Percentiles rank a stretch among this genome's conserved stretches.
Evolutionary conservation across 2,797 vertebrate species (phyloP).

Genomic region (Pelochelys cantorii): DNA sequence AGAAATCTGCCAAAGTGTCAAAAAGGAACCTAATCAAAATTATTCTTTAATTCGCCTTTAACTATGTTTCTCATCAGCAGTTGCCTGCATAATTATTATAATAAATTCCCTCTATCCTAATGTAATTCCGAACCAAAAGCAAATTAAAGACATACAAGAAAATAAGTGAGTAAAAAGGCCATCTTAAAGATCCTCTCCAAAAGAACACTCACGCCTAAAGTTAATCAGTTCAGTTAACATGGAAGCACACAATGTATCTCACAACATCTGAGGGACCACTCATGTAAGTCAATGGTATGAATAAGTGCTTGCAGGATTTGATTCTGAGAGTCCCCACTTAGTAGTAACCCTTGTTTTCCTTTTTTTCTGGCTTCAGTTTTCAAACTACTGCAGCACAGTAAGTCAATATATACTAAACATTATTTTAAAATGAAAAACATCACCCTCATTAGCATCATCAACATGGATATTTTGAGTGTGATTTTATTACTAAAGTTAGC

Average conservation of each 20-base stretch:
- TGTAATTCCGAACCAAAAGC: neutral
- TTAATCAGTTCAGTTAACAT: neutral
- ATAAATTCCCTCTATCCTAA: neutral
- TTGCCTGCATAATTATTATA: neutral
- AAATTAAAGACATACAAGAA: constrained; percentile 14
- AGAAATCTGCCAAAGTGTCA: constrained; percentile 12
- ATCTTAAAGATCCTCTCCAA: constrained; percentile 39
- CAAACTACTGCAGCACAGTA: neutral
- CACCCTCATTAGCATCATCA: neutral
- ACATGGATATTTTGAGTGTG: neutral
- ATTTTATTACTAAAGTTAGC: neutral
- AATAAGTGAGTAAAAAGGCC: neutral
- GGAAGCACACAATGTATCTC: constrained; percentile 25
- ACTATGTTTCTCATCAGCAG: neutral
- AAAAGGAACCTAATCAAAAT: neutral
- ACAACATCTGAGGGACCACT: neutral
- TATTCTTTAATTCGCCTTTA: neutral
- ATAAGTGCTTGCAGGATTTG: constrained; percentile 23
- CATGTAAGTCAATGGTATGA: constrained; percentile 10
- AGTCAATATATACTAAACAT: neutral
- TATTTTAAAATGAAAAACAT: neutral
- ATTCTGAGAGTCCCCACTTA: neutral
- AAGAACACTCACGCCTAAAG: constrained; percentile 31
- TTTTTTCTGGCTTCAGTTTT: neutral
- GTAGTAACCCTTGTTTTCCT: neutral